Percentiles rank a stretch among this genome's conserved stretches.
Evolutionary conservation across 2,797 vertebrate species (phyloP).

Genomic region (Buphagus erythrorhynchus): DNA sequence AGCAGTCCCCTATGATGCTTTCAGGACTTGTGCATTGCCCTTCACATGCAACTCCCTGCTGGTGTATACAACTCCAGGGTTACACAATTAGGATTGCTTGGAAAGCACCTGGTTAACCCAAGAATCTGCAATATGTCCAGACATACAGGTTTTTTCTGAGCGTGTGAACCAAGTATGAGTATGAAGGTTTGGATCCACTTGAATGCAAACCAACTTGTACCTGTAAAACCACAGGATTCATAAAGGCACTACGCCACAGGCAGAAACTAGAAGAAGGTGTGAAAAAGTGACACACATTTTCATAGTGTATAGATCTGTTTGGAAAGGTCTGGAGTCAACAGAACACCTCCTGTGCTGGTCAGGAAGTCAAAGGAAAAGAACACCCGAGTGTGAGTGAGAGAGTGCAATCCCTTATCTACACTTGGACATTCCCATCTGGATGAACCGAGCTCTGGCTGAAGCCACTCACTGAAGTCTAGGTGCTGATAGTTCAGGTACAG

Average conservation of each 20-base stretch:
- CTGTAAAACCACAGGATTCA: conserved; percentile 23
- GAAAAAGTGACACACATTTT: neutral
- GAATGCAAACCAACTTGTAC: conserved; percentile 5
- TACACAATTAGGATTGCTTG: neutral
- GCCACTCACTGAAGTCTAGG: neutral
- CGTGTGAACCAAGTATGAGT: neutral
- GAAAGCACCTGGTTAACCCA: conserved; percentile 42
- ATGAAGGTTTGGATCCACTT: neutral
- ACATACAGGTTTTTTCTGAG: neutral
- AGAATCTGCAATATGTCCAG: neutral
- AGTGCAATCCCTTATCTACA: neutral
- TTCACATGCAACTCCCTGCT: neutral
- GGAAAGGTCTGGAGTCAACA: neutral
- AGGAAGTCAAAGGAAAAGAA: conserved; percentile 1
- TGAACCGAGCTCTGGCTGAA: neutral
- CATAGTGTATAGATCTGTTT: neutral
- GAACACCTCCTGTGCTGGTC: neutral
- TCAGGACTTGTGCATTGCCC: neutral
- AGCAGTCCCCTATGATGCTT: neutral
- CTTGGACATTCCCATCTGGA: neutral
- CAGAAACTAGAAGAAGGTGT: neutral
- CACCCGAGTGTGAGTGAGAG: rapidly evolving
- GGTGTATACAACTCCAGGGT: neutral
- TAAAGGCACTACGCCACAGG: neutral
- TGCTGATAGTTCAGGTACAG: neutral